Percentiles rank a stretch among this genome's conserved stretches.
These are phyloP conservation scores for Podarcis raffonei DNA, from an alignment of 2,113 vertebrate genomes.

Conservation along the genomic window DNA sequence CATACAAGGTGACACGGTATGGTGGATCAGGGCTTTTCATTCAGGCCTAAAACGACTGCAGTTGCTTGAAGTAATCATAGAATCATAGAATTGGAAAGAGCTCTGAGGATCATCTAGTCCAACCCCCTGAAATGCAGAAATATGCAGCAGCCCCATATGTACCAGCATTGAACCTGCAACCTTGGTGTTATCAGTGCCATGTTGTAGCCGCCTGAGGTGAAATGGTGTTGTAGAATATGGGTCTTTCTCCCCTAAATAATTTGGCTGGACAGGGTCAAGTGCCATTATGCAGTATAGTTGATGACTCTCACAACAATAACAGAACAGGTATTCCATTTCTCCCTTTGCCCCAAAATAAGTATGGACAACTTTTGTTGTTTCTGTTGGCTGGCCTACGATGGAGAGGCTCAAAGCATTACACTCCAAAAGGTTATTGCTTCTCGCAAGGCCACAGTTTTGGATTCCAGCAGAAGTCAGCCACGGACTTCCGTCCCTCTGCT, in stretches of 20 bases:
- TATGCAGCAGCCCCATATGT: too few species aligned
- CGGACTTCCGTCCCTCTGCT: too few species aligned
- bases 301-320: not conserved
- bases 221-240: not conserved
- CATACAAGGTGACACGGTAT: slow-evolving; percentile 24
- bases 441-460: not conserved
- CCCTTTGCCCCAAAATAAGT: not conserved
- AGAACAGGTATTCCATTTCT: too few species aligned
- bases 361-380: not conserved
- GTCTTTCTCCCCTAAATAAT: not conserved
- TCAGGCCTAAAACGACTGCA: slow-evolving; percentile 12
- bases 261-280: not conserved
- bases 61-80: not conserved
- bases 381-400: not conserved
- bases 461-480: not conserved
- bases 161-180: too few species aligned
- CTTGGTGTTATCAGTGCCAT: too few species aligned
- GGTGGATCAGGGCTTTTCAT: slow-evolving; percentile 25
- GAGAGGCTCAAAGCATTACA: not conserved
- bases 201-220: not conserved
- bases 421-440: not conserved
- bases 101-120: too few species aligned
- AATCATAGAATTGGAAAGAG: too few species aligned
- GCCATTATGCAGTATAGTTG: not conserved
- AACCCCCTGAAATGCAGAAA: too few species aligned